Base-by-base conservation (phyloP, 2,888 invertebrate species). In the Acrobasis repandana region DNA sequence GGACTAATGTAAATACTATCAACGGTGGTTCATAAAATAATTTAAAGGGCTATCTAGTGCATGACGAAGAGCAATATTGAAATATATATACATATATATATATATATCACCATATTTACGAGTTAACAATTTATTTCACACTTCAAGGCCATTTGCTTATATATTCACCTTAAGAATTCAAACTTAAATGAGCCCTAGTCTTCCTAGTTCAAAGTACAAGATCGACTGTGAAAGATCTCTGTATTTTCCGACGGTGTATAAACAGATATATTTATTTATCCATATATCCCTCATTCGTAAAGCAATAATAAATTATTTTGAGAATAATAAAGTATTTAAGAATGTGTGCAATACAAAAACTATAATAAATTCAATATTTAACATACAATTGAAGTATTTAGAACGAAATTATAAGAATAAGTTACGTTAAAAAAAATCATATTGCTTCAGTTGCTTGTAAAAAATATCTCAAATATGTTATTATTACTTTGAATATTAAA, bases 221-320 rank as follows among this genome's bases (percentile, higher is more conserved):
- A 51, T 58, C 56, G 51, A 51, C 43, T 51, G 18, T 60, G 18
- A 61, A 43, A 65, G 59, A 66, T 56, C 62, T 62, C 54, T 65
- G 58, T 36, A 34, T 48, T 47, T 58, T 47, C 28, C 14, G 36
- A 58, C 49, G 4, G 16, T 56, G 10, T 47, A 33, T 50, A 14
- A 18, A 50, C 28, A 56, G 14, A 50, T 11, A 54, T 5, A 54
- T 38, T 20, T 18, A 54, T 54, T 20, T 54, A 54, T 38, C 34
- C 51, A 52, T 20, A 54, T 54, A 18, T 33, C 28, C 18, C 34
- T 52, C 34, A 52, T 36, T 52, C 54, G 11, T 54, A 14, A 54
- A 54, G 54, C 54, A 54, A 54, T 54, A 54, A 38, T 5, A 36
- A 58, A 60, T 50, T 34, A 52, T 60, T 61, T 38, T 38, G 11